These are phyloP conservation scores for Pandemis cinnamomeana DNA, from an alignment of 2,888 invertebrate species.

Conservation along the genomic window DNA sequence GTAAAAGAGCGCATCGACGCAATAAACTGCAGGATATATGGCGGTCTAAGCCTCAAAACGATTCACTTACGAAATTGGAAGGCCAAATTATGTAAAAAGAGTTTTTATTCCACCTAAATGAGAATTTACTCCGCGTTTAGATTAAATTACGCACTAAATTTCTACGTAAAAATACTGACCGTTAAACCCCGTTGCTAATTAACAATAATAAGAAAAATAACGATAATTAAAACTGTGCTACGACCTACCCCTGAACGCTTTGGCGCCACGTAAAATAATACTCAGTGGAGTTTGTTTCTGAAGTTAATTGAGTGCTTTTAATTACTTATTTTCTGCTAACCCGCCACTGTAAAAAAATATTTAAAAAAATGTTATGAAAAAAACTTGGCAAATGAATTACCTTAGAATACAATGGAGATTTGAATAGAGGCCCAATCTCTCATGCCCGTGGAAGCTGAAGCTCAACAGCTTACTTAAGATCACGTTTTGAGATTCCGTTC, in stretches of 20 bases:
- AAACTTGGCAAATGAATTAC: background rate
- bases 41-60: slow-evolving; percentile 49
- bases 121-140: slow-evolving; percentile 22
- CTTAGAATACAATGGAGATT: too few species aligned
- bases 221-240: slow-evolving; percentile 17
- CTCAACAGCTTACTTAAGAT: too few species aligned
- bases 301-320: slow-evolving; percentile 11
- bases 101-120: slow-evolving; percentile 22
- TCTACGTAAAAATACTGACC: slow-evolving; percentile 13
- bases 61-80: slow-evolving; percentile 37
- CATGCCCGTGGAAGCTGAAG: too few species aligned
- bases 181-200: slow-evolving; percentile 26
- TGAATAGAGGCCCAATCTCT: too few species aligned
- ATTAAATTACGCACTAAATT: slow-evolving; percentile 25
- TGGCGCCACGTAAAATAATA: slow-evolving; percentile 5
- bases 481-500: too few species aligned
- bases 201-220: slow-evolving; percentile 34
- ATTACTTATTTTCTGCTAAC: slow-evolving; percentile 4
- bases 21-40: slow-evolving; percentile 73
- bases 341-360: background rate
- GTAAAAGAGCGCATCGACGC: slow-evolving; percentile 59
- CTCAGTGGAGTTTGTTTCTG: background rate
- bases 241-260: slow-evolving; percentile 4
- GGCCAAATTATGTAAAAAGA: slow-evolving; percentile 31
- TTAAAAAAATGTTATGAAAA: background rate